phyloP scores from a whole-genome alignment of 2,113 vertebrate genomes.

The Dasypus novemcinctus region DNA sequence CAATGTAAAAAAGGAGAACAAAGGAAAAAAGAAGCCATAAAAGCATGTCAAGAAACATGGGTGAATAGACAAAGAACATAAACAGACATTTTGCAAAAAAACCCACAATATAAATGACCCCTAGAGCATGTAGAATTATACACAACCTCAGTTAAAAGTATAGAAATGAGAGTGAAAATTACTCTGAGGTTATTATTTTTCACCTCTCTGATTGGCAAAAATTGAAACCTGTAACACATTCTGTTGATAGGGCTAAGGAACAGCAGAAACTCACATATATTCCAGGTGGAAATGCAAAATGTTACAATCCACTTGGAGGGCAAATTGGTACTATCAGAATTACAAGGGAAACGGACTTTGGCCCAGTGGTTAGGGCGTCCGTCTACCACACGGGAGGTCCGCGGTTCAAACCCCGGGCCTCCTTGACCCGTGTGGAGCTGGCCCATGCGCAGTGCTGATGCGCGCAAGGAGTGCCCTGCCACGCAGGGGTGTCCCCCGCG shows the following conservation, averaged over 20 bases:
- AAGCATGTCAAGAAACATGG: not conserved
- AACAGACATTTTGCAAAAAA: not conserved
- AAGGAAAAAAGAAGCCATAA: not conserved
- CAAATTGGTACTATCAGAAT: slow-evolving; percentile 6
- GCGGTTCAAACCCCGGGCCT: too few species aligned
- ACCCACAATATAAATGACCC: not conserved
- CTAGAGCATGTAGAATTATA: slow-evolving; percentile 10
- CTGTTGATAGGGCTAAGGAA: not conserved
- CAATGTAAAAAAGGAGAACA: not conserved
- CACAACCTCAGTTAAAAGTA: not conserved
- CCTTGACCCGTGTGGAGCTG: too few species aligned
- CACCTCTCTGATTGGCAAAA: not conserved
- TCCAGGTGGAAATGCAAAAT: slow-evolving; percentile 30
- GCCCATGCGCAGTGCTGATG: too few species aligned
- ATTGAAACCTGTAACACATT: not conserved
- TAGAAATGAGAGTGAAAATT: slow-evolving; percentile 15
- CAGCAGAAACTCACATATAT: not conserved
- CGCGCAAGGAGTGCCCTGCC: too few species aligned
- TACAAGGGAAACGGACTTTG: too few species aligned
- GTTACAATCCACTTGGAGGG: not conserved
- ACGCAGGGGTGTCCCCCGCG: too few species aligned
- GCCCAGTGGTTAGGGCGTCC: too few species aligned
- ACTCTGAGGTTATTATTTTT: not conserved
- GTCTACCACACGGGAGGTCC: too few species aligned
- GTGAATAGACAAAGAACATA: slow-evolving; percentile 1